Evolutionary conservation across 2,797 vertebrate genomes (phyloP).

Genomic region (Microctenopoma stevenorrisi): DNA sequence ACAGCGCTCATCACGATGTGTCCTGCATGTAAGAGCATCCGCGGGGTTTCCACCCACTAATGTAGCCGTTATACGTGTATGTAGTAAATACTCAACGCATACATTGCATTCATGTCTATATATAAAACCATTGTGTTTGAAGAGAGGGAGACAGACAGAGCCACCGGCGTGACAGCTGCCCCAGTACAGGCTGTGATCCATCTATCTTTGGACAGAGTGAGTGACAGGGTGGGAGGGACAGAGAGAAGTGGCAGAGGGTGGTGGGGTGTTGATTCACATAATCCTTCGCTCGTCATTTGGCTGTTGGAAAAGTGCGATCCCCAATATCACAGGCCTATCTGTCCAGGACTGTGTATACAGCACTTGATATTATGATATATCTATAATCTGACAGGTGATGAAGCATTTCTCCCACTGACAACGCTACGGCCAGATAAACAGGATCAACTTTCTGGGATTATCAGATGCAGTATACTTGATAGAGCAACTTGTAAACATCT

Average conservation of each 20-base stretch:
- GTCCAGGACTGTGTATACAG: not conserved
- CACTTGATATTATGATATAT: too few species aligned
- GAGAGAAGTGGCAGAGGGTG: slow-evolving; percentile 9
- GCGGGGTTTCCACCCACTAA: not conserved
- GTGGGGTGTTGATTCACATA: slow-evolving; percentile 43
- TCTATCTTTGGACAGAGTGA: slow-evolving; percentile 47
- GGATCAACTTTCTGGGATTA: too few species aligned
- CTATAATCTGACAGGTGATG: too few species aligned
- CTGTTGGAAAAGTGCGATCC: slow-evolving; percentile 25
- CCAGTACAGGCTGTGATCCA: slow-evolving; percentile 43
- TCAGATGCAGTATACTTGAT: too few species aligned
- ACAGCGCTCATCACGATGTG: not conserved
- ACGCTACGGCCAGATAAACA: too few species aligned
- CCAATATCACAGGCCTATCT: not conserved
- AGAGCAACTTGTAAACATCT: too few species aligned
- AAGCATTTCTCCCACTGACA: too few species aligned
- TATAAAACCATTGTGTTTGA: slow-evolving; percentile 68
- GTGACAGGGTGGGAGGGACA: not conserved
- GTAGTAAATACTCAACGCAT: too few species aligned
- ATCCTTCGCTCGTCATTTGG: slow-evolving; percentile 36
- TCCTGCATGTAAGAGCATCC: not conserved
- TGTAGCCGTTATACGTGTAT: too few species aligned
- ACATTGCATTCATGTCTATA: slow-evolving; percentile 43
- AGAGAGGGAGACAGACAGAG: slow-evolving; percentile 34
- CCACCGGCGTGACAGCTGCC: slow-evolving; percentile 61